These are phyloP conservation scores for Nephotettix cincticeps DNA, from an alignment of 1,140 invertebrate species.

Conservation along the genomic window DNA sequence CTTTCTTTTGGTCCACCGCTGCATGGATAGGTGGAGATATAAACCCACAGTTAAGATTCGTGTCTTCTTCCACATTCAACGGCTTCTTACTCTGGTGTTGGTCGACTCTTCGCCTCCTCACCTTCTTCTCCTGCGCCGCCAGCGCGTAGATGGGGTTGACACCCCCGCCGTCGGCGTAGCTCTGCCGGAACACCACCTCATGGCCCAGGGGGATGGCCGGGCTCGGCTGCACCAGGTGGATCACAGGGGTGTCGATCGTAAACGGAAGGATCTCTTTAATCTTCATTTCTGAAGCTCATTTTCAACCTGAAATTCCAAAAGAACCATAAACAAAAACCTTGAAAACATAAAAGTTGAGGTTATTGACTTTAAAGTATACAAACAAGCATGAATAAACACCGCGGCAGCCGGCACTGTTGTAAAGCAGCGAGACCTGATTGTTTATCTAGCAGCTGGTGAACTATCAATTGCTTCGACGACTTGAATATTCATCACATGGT, in stretches of 20 bases:
- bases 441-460: too few species aligned
- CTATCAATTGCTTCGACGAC: too few species aligned
- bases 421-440: too few species aligned
- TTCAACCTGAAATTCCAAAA: neutral
- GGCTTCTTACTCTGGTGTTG: neutral
- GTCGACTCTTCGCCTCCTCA: neutral
- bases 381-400: too few species aligned
- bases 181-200: neutral
- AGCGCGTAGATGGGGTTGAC: neutral
- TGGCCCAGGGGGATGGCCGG: neutral
- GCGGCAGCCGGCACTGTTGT: too few species aligned
- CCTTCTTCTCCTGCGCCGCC: neutral
- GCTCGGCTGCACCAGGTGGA: conserved; percentile 7
- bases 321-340: too few species aligned
- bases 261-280: neutral
- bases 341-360: too few species aligned
- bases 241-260: neutral
- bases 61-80: neutral
- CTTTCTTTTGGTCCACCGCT: too few species aligned
- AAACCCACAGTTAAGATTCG: neutral
- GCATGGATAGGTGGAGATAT: neutral
- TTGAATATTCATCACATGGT: too few species aligned
- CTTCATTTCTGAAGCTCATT: neutral
- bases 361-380: too few species aligned
- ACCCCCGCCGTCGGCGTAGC: neutral